Evolutionary conservation across 64 coral and sea anemone species (phyloP).

Genomic region (Exaiptasia diaphana): DNA sequence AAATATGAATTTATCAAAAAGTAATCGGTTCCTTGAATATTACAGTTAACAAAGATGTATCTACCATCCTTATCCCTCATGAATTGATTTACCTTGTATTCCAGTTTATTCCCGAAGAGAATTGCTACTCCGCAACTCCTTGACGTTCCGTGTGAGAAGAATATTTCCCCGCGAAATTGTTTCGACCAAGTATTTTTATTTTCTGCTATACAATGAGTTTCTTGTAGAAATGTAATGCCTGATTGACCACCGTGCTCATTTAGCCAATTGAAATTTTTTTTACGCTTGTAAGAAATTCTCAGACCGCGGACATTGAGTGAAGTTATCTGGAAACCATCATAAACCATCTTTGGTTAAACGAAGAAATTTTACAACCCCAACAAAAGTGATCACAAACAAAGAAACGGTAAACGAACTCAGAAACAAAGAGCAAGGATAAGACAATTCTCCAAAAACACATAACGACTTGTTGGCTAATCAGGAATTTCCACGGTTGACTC

Average conservation of each 20-base stretch:
- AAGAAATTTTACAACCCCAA: not conserved
- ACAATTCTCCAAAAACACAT: no score
- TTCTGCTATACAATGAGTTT: constrained; percentile 16
- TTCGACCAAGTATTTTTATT: constrained; percentile 14
- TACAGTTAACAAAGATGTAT: not conserved
- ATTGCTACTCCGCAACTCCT: constrained; percentile 16
- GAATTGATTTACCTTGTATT: not conserved
- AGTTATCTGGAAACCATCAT: not conserved
- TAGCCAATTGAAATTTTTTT: constrained; percentile 26
- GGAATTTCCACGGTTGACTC: no score
- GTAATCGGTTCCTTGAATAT: constrained; percentile 1
- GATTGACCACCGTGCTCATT: not conserved
- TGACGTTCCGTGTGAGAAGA: constrained; percentile 20
- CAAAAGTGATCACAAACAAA: not conserved
- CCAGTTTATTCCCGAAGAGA: constrained; percentile 1
- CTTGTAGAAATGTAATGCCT: constrained; percentile 13
- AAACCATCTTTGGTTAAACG: not conserved
- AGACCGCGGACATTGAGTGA: constrained; percentile 7
- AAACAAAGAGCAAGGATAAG: not conserved
- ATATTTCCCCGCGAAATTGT: constrained; percentile 22
- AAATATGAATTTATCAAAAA: constrained; percentile 26
- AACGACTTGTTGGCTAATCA: no score
- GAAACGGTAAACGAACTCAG: not conserved
- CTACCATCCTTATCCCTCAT: not conserved
- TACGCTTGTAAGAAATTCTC: constrained; percentile 1